Base-by-base conservation (phyloP, 2,113 vertebrate genomes). In the Tylochromis polylepis region DNA sequence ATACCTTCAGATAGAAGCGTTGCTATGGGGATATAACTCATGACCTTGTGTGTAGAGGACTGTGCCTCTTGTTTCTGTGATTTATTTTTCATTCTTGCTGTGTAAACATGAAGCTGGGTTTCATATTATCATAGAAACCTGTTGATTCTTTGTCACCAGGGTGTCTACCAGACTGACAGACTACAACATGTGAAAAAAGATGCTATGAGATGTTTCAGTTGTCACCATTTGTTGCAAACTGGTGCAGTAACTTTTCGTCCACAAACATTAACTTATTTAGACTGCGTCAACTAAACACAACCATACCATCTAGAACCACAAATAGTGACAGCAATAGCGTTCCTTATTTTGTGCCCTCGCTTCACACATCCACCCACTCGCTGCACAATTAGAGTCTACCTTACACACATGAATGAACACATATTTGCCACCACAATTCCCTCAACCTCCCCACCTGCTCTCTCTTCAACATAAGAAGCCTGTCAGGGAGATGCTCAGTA, bases 341-440 rank as follows among this genome's bases (percentile, higher is more conserved):
- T 80, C 78, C 81, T 57, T 65, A 56, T 49, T 88, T 87, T 43
- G 65, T 60, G 65, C 2, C 77, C 18, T 36, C 36, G 46, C 56
- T 60, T 82, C 58, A 77, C 81, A 24, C 31, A 24, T 51, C 78
- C 89, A 27, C 88, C 65, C 88, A 88, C 86, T 5, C 49, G 5
- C 49, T 72, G 78, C 85, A 88, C 90, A 83, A 83, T 82, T 79
- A 72, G 86, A 81, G 65, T 82, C 67, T 36, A 46, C 51, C 79
- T 80, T 5, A 57, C 88, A 81, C 87, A 82, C 81, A 84, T 86
- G 86, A 92, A 88, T 89, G 83, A 91, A 80, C 80, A 78, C 59
- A 65, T 36, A 86, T 88, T 72, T 78, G 51, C 79, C 87, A 86
- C 81, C 24, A 43, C 88, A 88, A 8, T 85, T 84, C 60, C 79